phyloP scores from a whole-genome alignment of 1,140 invertebrate genomes.

The Phymastichus coffea region DNA sequence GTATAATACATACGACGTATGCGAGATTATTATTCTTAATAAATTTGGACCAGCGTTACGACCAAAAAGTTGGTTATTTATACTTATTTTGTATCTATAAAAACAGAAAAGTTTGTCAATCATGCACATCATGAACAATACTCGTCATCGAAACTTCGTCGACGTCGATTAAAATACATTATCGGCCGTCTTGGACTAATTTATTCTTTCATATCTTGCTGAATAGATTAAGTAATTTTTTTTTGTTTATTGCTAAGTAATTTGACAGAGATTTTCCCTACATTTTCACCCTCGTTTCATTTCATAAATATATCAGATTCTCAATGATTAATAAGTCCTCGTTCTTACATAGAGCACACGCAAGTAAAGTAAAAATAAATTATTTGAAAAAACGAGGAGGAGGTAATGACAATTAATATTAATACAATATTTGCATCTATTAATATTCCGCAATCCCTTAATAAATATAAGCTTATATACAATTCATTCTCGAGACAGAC shows the following conservation, averaged over 20 bases:
- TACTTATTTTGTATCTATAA: no score
- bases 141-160: constrained; percentile 20
- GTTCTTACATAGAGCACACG: constrained; percentile 9
- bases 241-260: constrained; percentile 50
- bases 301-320: constrained; percentile 19
- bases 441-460: constrained; percentile 15
- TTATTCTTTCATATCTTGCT: constrained; percentile 32
- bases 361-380: constrained; percentile 29
- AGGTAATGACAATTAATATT: constrained; percentile 14
- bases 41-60: constrained; percentile 36
- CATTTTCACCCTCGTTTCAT: constrained; percentile 18
- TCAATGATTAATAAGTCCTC: not conserved
- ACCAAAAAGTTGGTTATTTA: constrained; percentile 14
- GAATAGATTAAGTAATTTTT: constrained; percentile 42
- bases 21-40: not conserved
- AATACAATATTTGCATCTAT: constrained; percentile 10
- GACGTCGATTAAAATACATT: constrained; percentile 35
- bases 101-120: no score
- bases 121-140: no score
- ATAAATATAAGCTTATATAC: constrained; percentile 28
- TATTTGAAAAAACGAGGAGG: constrained; percentile 14
- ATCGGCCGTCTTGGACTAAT: constrained; percentile 29
- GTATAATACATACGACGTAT: constrained; percentile 9
- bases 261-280: constrained; percentile 43
- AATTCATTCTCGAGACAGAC: constrained; percentile 15